Base-by-base conservation (phyloP, 2,113 vertebrate genomes). In the Poicephalus meyeri region DNA sequence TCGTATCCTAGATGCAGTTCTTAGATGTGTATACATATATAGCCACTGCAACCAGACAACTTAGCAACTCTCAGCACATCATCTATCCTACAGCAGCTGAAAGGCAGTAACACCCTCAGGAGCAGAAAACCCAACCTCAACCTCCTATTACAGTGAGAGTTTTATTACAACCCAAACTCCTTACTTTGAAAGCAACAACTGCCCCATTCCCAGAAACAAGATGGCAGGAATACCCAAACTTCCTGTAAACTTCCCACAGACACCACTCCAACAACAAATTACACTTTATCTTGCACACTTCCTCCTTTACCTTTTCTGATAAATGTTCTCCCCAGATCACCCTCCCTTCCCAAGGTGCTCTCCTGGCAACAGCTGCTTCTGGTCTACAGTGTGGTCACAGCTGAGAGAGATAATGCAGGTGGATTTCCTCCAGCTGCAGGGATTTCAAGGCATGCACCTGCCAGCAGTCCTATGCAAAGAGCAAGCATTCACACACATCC, bases 21-120 rank as follows among this genome's bases (percentile, higher is more conserved):
- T 64, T 23, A 3, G 7, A 2, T 20, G 21, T 3, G 1, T 1
- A 23, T 0, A 26, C 2, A 1, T 3, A 3, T 1, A 20, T 0
- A 52, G 14, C 21, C 17, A 12, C 41, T 8, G 5, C 29, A 52
- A 46, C 39, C 4, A 12, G 6, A 9, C 4, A 42, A 19, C 4
- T 53, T 3, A 7, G 6, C 66, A 70, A 41, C 26, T 5, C 23
- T 15, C 1, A 3, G 13, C n/a, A 53, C 18, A 46, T 5, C 9
- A 39, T 2, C 2, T 18, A 60, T 73, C 20, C 49, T 23, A 5
- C 17, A 66, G 41, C 46, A 86, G 18, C 42, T 68, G 13, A 55
- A 61, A 63, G 5, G 4, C 23, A 66, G 0, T 0, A 46, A 53
- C 4, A 31, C 2, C 28, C 31, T 6, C 11, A 33, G 0, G 0